Evolutionary conservation across 1,140 invertebrate species (phyloP), one percentile per base, ranked within the genome.

Genomic region (Aphis craccivora): DNA sequence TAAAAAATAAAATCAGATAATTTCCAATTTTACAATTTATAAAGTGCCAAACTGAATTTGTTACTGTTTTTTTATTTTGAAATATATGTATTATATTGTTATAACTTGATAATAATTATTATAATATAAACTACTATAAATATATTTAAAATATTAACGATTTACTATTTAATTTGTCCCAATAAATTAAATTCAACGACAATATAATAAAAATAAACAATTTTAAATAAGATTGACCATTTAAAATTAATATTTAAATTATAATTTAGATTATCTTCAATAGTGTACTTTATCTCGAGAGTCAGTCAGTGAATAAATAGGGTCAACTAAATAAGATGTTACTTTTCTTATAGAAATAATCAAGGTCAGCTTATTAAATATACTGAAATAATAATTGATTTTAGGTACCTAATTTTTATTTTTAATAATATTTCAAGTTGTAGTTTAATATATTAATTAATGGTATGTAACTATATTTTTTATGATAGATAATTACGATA

Each of bases 191-290:
- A 76, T 18, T 76, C n/a, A n/a, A n/a, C n/a, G n/a, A 76, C 18
- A 76, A 76, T 76, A 76, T 18, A n/a, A 76, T n/a, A 76, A 76
- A 76, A 76, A 76, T 30, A 76, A 76, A 76, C 30, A 76, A 67
- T n/a, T 76, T 76, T 76, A 76, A 76, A 76, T 76, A 76, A 76
- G 14, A 76, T 76, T 76, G 5, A 18, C 30, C 14, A 76, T n/a
- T 76, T n/a, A 76, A 76, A 76, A 76, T 76, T n/a, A 76, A n/a
- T 76, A n/a, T 76, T 76, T n/a, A 18, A 76, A 76, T n/a, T 76
- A 76, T 76, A 76, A n/a, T 76, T 76, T n/a, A 76, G 14, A 76
- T 76, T 14, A 2, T 76, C 60, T 76, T 76, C n/a, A 76, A 76
- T 76, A 7, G 60, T n/a, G 4, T 76, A 76, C 18, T 76, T 76